phyloP scores from a whole-genome alignment of 2,113 vertebrate species.

The Pseudolaguvia tuberculata region DNA sequence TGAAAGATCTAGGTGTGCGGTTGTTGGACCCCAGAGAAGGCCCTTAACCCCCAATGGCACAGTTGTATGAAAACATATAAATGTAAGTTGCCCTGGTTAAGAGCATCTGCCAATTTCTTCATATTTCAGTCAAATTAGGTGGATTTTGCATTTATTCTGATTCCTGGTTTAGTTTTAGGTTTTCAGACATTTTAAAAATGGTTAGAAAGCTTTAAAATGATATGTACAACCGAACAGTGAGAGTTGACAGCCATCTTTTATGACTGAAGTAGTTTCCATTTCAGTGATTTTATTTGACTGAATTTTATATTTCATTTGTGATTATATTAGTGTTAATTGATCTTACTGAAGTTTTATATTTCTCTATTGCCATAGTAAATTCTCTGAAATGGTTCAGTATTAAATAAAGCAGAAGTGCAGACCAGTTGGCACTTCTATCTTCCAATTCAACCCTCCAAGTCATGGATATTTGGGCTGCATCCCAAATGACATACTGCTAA shows the following conservation, averaged over 20 bases:
- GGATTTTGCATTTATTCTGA: no score
- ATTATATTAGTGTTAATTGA: background rate
- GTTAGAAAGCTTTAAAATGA: background rate
- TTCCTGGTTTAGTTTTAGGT: no score
- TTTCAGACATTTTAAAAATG: background rate
- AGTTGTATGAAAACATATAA: no score
- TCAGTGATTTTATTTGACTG: background rate
- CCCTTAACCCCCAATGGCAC: no score
- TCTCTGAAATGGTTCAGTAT: background rate
- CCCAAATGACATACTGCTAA: constrained; percentile 10
- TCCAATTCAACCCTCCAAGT: background rate
- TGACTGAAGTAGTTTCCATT: background rate
- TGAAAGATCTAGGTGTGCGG: no score
- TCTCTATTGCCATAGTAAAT: background rate
- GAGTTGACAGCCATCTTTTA: background rate
- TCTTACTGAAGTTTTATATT: background rate
- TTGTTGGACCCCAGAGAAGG: no score
- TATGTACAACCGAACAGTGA: background rate
- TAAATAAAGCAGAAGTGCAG: background rate
- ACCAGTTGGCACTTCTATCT: no score
- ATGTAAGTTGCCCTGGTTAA: no score
- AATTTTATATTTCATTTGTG: no score
- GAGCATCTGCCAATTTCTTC: no score
- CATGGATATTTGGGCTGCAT: constrained; percentile 6
- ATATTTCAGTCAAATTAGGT: no score